phyloP scores from a whole-genome alignment of 2,888 invertebrate species.

The Cerastoderma edule region DNA sequence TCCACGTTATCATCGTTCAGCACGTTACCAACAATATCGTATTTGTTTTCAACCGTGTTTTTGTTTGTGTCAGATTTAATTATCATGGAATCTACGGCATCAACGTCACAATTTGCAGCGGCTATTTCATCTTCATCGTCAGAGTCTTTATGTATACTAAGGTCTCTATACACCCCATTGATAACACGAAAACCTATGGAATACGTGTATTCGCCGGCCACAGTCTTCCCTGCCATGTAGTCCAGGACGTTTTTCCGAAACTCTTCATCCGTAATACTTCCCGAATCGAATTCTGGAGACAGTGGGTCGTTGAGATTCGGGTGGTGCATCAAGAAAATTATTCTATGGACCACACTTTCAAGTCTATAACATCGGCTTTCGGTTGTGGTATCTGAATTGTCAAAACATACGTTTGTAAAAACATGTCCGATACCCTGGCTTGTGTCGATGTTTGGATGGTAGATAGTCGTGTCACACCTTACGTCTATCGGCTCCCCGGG shows the following conservation, averaged over 20 bases:
- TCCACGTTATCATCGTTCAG: too few species aligned
- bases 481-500: slow-evolving; percentile 24
- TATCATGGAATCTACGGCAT: background rate
- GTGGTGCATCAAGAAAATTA: slow-evolving; percentile 36
- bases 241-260: slow-evolving; percentile 31
- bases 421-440: background rate
- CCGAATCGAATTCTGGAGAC: slow-evolving; percentile 21
- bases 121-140: background rate
- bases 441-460: slow-evolving; percentile 51
- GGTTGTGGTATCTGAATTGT: slow-evolving; percentile 24
- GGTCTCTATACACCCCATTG: slow-evolving; percentile 9
- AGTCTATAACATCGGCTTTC: slow-evolving; percentile 29
- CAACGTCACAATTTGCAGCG: background rate
- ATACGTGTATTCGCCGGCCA: slow-evolving; percentile 16
- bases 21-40: too few species aligned
- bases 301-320: slow-evolving; percentile 36
- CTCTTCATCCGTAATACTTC: slow-evolving; percentile 10
- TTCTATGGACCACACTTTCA: slow-evolving; percentile 30
- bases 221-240: slow-evolving; percentile 39
- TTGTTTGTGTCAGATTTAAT: background rate
- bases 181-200: slow-evolving; percentile 22
- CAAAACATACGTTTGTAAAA: slow-evolving; percentile 38
- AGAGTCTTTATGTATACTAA: background rate
- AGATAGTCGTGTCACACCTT: slow-evolving; percentile 42
- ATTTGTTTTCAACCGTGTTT: too few species aligned